Evolutionary conservation across 2,888 invertebrate genomes (phyloP), one percentile per base, ranked within the genome.

Genomic region (Doris montereyensis): DNA sequence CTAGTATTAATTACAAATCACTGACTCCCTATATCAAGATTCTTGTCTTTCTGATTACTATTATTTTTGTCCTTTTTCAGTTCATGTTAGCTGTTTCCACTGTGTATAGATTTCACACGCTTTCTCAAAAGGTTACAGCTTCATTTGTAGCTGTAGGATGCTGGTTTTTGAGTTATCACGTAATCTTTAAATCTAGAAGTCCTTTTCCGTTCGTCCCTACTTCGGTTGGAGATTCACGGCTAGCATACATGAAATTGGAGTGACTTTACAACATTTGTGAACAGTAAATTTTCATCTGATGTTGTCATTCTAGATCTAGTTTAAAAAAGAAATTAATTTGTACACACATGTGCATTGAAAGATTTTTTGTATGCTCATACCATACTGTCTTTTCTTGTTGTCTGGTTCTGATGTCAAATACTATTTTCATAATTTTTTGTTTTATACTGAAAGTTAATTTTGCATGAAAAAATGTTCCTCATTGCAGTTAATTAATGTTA

Each of bases 71-170:
- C 32, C 90, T 97, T n/a, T 98, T 97, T 97, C 97, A 99, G 92
- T 93, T 97, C 2, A 98, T 98, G 97, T 93, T 99, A 70, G 93
- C 97, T 2, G 95, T 95, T 57, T 98, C 99, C 0, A 95, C 97
- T 91, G 90, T 99, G 5, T 99, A 98, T 91, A 82, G 88, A 72
- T 98, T 97, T 92, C 99, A 99, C 91, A 95, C 96, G 73, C 96
- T 98, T 95, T 94, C 97, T 32, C 98, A 99, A 90, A 99, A 99
- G 91, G 95, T 99, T 81, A 91, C 96, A 0, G 97, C 96, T 86
- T 96, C 96, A 28, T 93, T 95, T n/a, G 93, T 96, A 86, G 98
- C 97, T 10, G 94, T 97, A 86, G 89, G 95, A 3, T 95, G 96
- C 41, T 98, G 98, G 98, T 97, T 95, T 92, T 92, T 96, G 30